Conservation (phyloP, 2,797 vertebrate genomes). For the Melopsittacus undulatus region DNA sequence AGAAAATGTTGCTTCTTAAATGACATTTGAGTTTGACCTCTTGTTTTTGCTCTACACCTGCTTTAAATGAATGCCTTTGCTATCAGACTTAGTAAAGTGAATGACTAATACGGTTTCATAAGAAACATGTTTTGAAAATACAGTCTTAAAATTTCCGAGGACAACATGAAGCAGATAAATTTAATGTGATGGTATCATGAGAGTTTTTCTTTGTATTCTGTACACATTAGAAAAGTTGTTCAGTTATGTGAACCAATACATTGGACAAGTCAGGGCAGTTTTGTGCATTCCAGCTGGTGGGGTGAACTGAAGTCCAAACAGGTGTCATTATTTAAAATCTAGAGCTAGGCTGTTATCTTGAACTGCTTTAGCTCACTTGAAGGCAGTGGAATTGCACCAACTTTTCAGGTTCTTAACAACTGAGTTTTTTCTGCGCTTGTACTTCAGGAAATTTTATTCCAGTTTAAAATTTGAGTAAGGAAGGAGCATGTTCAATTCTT, state of each 20-base stretch:
- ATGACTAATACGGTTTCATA: background rate
- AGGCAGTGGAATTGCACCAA: background rate
- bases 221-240: background rate
- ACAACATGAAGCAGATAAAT: background rate
- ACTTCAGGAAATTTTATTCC: background rate
- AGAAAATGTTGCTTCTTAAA: background rate
- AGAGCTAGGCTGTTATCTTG: background rate
- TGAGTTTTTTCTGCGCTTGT: background rate
- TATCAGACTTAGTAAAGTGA: background rate
- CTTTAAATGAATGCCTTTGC: background rate
- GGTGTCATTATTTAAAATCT: background rate
- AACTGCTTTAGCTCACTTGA: background rate
- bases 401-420: background rate
- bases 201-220: background rate
- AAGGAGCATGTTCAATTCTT: background rate
- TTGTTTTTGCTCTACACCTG: slow-evolving; percentile 33
- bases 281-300: background rate
- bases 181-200: background rate
- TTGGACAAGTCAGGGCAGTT: background rate
- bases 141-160: background rate
- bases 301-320: background rate
- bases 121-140: background rate
- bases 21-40: background rate
- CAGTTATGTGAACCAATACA: background rate
- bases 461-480: background rate